Conservation (phyloP, 1,140 invertebrate species). For the Listronotus bonariensis region DNA sequence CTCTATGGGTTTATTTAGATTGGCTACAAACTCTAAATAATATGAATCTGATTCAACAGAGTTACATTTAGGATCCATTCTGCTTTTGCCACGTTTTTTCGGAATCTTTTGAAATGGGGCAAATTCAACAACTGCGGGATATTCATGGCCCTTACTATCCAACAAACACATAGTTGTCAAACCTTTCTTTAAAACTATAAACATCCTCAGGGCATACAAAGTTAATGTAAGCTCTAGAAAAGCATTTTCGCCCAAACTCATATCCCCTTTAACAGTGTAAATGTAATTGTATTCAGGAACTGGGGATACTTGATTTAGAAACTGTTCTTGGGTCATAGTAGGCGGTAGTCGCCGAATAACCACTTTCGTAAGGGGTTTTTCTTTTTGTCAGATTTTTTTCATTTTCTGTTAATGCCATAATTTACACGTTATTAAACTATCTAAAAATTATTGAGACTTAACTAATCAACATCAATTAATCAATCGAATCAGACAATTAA, state of each 20-base stretch:
- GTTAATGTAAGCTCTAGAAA: constrained; percentile 90
- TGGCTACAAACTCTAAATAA: constrained; percentile 83
- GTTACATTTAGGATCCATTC: constrained; percentile 80
- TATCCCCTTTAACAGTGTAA: constrained; percentile 85
- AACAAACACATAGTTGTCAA: constrained; percentile 95
- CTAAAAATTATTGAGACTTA: too few relatives aligned
- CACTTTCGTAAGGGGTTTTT: constrained; percentile 68
- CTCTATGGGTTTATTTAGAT: constrained; percentile 65
- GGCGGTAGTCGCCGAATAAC: constrained; percentile 89
- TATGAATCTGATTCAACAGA: constrained; percentile 85
- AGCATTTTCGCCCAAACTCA: constrained; percentile 81
- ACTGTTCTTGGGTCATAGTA: constrained; percentile 84
- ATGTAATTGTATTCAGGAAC: constrained; percentile 89
- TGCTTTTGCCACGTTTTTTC: constrained; percentile 73
- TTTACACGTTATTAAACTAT: too few relatives aligned
- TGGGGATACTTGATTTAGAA: constrained; percentile 89
- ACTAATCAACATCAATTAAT: too few relatives aligned
- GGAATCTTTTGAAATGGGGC: constrained; percentile 91
- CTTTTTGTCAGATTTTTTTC: constrained; percentile 47
- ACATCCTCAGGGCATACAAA: constrained; percentile 77
- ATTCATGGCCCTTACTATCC: constrained; percentile 90
- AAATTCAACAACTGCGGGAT: constrained; percentile 92
- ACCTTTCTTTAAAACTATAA: constrained; percentile 88
- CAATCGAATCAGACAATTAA: too few relatives aligned
- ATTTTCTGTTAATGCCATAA: constrained; percentile 35